Percentiles rank a stretch among this genome's conserved stretches.
phyloP scores from a whole-genome alignment of 2,888 invertebrate species.

The Ormyrus thymus region DNA sequence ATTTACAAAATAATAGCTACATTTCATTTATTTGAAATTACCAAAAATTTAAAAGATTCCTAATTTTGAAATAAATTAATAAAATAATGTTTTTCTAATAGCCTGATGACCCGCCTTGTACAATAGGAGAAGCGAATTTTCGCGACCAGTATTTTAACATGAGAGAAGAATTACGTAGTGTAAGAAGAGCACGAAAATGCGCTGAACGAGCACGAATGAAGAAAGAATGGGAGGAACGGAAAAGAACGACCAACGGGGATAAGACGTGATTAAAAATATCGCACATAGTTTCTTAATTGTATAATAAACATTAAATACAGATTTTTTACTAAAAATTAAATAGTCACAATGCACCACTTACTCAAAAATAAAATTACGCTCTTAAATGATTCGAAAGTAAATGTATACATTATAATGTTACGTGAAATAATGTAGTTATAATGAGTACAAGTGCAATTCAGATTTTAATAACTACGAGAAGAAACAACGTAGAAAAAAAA shows the following conservation, averaged over 20 bases:
- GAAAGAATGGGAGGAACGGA: slow-evolving; percentile 52
- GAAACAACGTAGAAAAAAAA: slow-evolving; percentile 27
- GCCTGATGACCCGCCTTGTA: slow-evolving; percentile 62
- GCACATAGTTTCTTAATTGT: slow-evolving; percentile 45
- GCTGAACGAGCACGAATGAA: slow-evolving; percentile 66
- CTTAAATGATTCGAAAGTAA: slow-evolving; percentile 24
- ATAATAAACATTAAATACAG: slow-evolving; percentile 55
- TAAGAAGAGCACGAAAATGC: slow-evolving; percentile 77
- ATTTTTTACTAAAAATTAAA: slow-evolving; percentile 49
- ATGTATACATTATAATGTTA: slow-evolving; percentile 25
- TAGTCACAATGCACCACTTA: slow-evolving; percentile 51
- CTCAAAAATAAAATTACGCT: slow-evolving; percentile 37
- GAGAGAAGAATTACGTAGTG: slow-evolving; percentile 81
- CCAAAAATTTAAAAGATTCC: not conserved
- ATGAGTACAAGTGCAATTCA: slow-evolving; percentile 18
- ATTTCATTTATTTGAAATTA: no score
- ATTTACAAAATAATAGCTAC: no score
- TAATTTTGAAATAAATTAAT: slow-evolving; percentile 6
- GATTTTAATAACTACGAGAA: slow-evolving; percentile 5
- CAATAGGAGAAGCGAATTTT: slow-evolving; percentile 75
- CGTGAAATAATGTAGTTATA: slow-evolving; percentile 1
- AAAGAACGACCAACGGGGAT: slow-evolving; percentile 33
- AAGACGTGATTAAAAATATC: slow-evolving; percentile 48
- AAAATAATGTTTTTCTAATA: slow-evolving; percentile 36
- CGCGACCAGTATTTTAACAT: slow-evolving; percentile 84